Percentiles rank a stretch among this genome's conserved stretches.
Conservation (phyloP, 92 coral and sea anemone species). For the Zoanthus gigantus region DNA sequence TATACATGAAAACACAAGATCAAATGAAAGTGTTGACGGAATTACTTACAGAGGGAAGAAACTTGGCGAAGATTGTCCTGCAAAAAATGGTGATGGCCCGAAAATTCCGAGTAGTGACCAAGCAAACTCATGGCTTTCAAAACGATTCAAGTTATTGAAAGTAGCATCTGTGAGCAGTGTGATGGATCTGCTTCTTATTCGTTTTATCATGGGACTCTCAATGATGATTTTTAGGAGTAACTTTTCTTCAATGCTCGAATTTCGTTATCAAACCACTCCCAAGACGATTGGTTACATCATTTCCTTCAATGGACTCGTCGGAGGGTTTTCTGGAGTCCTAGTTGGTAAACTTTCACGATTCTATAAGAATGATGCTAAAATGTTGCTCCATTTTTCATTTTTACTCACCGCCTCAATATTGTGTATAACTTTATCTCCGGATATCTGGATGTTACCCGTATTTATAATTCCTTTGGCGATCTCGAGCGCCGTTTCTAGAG, state of each 20-base stretch:
- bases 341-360: constrained; percentile 74
- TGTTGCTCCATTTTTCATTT: constrained; percentile 77
- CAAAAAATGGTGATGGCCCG: neutral
- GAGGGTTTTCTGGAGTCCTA: constrained; percentile 80
- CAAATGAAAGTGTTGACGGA: constrained; percentile 1
- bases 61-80: neutral
- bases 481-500: constrained; percentile 90
- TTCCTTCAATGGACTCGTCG: constrained; percentile 85
- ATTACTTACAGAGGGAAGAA: neutral
- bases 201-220: constrained; percentile 85
- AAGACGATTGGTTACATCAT: constrained; percentile 90
- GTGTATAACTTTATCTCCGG: constrained; percentile 88
- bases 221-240: constrained; percentile 94
- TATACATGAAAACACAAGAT: neutral
- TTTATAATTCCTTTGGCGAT: constrained; percentile 83
- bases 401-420: constrained; percentile 72
- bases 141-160: constrained; percentile 34
- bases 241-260: constrained; percentile 84
- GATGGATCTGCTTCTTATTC: constrained; percentile 77
- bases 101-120: neutral
- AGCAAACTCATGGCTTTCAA: constrained; percentile 26
- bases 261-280: constrained; percentile 84
- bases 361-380: constrained; percentile 79
- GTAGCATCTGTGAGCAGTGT: constrained; percentile 73
- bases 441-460: constrained; percentile 65